Percentiles rank a stretch among this genome's conserved stretches.
Evolutionary conservation across 23 tunicate genomes (phyloP).

Genomic region (Phallusia fumigata): DNA sequence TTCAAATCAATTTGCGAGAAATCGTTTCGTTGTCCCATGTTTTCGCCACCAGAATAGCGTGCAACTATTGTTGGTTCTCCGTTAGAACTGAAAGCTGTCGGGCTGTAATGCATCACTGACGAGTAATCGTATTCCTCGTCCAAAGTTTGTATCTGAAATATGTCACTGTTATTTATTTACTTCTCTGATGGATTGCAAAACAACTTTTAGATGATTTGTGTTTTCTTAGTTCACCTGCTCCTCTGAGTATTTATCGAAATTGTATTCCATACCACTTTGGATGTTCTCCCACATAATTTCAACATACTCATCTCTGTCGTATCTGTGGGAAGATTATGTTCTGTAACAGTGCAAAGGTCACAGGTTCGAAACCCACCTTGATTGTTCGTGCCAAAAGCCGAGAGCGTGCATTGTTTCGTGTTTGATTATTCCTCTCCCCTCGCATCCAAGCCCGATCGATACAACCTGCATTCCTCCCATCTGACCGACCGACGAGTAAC

Average conservation of each 20-base stretch:
- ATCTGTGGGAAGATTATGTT: conserved; percentile 25
- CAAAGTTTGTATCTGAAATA: conserved; percentile 45
- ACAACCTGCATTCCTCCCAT: conserved; percentile 51
- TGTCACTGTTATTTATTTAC: no score
- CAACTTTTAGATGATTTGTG: no score
- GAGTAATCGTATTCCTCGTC: conserved; percentile 71
- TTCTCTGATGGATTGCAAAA: no score
- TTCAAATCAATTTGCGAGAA: conserved; percentile 60
- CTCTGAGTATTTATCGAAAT: conserved; percentile 73
- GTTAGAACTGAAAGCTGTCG: conserved; percentile 58
- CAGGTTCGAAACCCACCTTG: conserved; percentile 44
- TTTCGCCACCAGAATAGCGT: conserved; percentile 31
- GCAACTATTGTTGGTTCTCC: conserved; percentile 81
- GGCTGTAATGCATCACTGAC: conserved; percentile 73
- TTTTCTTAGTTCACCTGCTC: conserved; percentile 17
- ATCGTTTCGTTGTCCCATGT: conserved; percentile 62
- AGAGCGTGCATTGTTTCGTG: conserved; percentile 92
- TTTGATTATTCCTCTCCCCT: conserved; percentile 41
- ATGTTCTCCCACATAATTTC: conserved; percentile 78
- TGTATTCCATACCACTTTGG: conserved; percentile 61
- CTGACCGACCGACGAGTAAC: conserved; percentile 54
- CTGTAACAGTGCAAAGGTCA: background rate
- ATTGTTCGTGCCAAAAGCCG: conserved; percentile 93
- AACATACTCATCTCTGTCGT: conserved; percentile 82
- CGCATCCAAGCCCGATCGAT: conserved; percentile 79